phyloP scores from a whole-genome alignment of 2,888 invertebrate genomes.

The Lepidochrysops patricia region DNA sequence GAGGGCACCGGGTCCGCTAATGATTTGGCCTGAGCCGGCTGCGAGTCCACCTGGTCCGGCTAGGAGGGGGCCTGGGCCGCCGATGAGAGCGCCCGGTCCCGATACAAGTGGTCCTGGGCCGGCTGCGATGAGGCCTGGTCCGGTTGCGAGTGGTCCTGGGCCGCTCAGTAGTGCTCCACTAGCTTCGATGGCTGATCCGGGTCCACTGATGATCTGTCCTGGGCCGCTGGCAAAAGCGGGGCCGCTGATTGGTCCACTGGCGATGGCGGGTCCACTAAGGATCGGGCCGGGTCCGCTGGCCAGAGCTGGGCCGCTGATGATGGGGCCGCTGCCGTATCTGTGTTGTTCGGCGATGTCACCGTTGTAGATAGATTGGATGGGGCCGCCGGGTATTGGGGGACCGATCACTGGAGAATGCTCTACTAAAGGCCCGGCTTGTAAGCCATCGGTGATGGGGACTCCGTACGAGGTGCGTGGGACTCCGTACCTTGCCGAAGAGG shows the following conservation, averaged over 20 bases:
- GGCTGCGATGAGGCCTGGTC: background rate
- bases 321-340: slow-evolving; percentile 17
- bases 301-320: slow-evolving; percentile 17
- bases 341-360: background rate
- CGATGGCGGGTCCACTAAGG: background rate
- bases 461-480: slow-evolving; percentile 50
- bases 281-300: slow-evolving; percentile 15
- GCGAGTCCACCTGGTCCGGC: slow-evolving; percentile 8
- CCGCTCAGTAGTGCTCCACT: background rate
- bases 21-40: background rate
- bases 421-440: background rate
- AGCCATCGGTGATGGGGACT: slow-evolving; percentile 2
- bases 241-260: slow-evolving; percentile 15
- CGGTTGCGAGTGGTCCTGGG: slow-evolving; percentile 5
- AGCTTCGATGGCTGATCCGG: slow-evolving; percentile 13
- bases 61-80: slow-evolving; percentile 9
- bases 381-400: background rate
- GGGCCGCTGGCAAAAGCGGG: slow-evolving; percentile 17
- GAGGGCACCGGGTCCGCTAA: slow-evolving; percentile 16
- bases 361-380: background rate
- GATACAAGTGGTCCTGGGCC: background rate
- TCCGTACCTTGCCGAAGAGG: slow-evolving; percentile 58
- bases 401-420: background rate
- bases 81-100: slow-evolving; percentile 10
- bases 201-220: slow-evolving; percentile 17